Evolutionary conservation across 2,113 vertebrate genomes (phyloP), one percentile per base, ranked within the genome.

Genomic region (Arenaria interpres): DNA sequence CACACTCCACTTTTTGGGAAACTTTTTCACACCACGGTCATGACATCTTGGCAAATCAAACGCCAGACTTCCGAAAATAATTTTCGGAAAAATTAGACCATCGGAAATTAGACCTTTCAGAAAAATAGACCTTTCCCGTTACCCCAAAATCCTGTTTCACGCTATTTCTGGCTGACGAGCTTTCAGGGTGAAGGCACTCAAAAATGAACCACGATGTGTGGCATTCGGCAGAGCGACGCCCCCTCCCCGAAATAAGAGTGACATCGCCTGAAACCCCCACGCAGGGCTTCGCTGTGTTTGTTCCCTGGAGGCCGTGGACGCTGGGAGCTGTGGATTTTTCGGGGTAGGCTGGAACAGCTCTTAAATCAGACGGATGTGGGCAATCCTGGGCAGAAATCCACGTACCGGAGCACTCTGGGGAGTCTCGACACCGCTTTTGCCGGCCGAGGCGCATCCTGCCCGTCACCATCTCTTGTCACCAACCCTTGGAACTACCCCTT

Each of bases 401-500:
- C 4, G 0, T 3, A 28, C 27, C 12, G 8, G 14, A 79, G 74
- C 41, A 4, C 76, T 73, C 13, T 45, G 30, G 51, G 33, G 83
- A 92, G 53, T 54, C 79, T 24, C 37, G 81, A 32, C 78, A 75
- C 89, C 48, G 12, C 80, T 28, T 48, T 13, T 90, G 90, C 76
- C 79, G 94, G 95, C 41, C 12, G 84, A 93, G 93, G 37, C 27
- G 33, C 45, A 35, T n/a, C 37, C 69, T 28, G 15, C 41, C 71
- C 24, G 3, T 53, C 6, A 1, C 33, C 59, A 8, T 39, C 84
- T 84, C 51, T 32, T 51, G 37, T 57, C 14, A 43, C 6, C 53
- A 86, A 89, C 85, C 95, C 89, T 88, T 88, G 91, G 95, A 94
- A 81, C 48, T 62, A 10, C 35, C 63, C 54, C 11, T 91, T 64